Conservation (phyloP, 2,888 invertebrate genomes). For the Hemicrepidius hirtus region DNA sequence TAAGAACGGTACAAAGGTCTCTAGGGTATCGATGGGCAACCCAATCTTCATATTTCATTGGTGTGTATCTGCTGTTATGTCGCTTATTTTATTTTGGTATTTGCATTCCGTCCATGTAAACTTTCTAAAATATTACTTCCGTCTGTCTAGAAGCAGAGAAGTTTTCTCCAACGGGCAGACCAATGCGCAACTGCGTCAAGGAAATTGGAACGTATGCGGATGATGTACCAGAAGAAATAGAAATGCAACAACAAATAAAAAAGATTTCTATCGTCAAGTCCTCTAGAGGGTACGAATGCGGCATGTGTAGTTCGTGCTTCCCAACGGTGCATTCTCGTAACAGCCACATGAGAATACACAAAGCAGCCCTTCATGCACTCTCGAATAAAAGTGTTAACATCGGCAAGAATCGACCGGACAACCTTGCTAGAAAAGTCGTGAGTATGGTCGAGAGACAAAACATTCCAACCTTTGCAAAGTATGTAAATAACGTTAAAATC, state of each 20-base stretch:
- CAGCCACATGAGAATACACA: conserved; percentile 71
- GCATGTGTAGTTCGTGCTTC: conserved; percentile 69
- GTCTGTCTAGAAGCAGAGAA: conserved; percentile 43
- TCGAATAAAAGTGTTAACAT: conserved; percentile 47
- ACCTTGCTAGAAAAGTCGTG: conserved; percentile 33
- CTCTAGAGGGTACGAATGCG: conserved; percentile 67
- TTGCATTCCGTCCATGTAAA: too few species aligned
- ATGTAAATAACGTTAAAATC: conserved; percentile 54
- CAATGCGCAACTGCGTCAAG: conserved; percentile 67
- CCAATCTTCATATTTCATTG: too few species aligned
- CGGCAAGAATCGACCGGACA: conserved; percentile 25
- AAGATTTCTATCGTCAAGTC: conserved; percentile 47
- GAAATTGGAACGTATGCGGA: conserved; percentile 68
- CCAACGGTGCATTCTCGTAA: conserved; percentile 69
- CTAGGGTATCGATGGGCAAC: too few species aligned
- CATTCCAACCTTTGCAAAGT: conserved; percentile 34
- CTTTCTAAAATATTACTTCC: conserved; percentile 8
- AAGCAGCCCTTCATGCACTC: conserved; percentile 58
- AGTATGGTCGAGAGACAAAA: conserved; percentile 40
- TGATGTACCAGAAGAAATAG: conserved; percentile 51
- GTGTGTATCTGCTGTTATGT: too few species aligned
- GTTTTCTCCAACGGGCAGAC: conserved; percentile 64
- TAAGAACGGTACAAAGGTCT: too few species aligned
- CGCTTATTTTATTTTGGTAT: too few species aligned
- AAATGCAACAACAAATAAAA: conserved; percentile 31